Evolutionary conservation across 37 sponge, comb jelly and placozoan species (phyloP).

Genomic region (Geodia barretti): DNA sequence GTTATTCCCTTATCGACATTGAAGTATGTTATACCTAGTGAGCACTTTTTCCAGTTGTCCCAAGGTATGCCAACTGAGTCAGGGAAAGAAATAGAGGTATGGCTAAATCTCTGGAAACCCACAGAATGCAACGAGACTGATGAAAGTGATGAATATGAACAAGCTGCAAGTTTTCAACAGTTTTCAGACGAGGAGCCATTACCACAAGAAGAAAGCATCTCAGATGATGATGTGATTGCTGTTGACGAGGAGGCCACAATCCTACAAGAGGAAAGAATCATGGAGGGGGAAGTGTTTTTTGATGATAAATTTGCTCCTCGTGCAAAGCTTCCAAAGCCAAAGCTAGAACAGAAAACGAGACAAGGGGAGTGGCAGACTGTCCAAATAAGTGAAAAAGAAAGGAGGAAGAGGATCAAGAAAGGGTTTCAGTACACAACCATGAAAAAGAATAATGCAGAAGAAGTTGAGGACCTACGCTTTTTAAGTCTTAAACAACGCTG

Average conservation of each 20-base stretch:
- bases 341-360: too few relatives aligned
- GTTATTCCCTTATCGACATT: conserved; percentile 5
- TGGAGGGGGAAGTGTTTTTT: conserved; percentile 57
- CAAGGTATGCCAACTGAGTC: not conserved
- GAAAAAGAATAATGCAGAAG: conserved; percentile 27
- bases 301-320: too few relatives aligned
- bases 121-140: not conserved
- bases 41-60: conserved; percentile 7
- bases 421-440: conserved; percentile 45
- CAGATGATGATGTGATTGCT: conserved; percentile 18
- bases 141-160: not conserved
- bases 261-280: conserved; percentile 59
- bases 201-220: not conserved
- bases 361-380: conserved; percentile 43
- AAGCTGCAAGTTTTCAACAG: not conserved
- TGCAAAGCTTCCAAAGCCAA: too few relatives aligned
- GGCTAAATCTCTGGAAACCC: conserved; percentile 62
- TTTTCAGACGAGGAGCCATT: conserved; percentile 1
- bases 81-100: conserved; percentile 56
- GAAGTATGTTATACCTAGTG: not conserved
- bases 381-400: conserved; percentile 30
- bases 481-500: conserved; percentile 40
- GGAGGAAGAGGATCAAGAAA: conserved; percentile 27
- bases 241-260: conserved; percentile 69
- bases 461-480: conserved; percentile 36